These are phyloP conservation scores for Rhopalosiphum nymphaeae DNA, from an alignment of 2,888 invertebrate genomes.

Conservation along the genomic window DNA sequence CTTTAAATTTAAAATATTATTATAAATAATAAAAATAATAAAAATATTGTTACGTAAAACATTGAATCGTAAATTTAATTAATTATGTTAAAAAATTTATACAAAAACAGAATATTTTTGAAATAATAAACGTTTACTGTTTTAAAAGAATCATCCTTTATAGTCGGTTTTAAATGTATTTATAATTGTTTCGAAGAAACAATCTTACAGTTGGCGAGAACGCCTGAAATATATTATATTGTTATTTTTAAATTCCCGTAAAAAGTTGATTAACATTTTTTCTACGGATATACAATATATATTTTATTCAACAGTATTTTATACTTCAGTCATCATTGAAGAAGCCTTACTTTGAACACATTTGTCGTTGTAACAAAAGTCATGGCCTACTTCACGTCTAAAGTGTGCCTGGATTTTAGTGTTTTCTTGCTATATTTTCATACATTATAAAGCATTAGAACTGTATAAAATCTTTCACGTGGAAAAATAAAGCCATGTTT, in stretches of 20 bases:
- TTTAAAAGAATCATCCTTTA: not conserved
- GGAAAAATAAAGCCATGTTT: not conserved
- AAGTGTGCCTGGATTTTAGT: not conserved
- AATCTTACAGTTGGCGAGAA: not conserved
- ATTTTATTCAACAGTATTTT: not conserved
- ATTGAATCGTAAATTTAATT: not conserved
- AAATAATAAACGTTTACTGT: not conserved
- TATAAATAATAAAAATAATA: not conserved
- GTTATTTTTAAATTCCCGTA: not conserved
- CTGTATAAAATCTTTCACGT: not conserved
- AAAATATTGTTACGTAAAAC: not conserved
- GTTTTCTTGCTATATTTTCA: not conserved
- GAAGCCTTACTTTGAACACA: not conserved
- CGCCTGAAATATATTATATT: not conserved
- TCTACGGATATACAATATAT: not conserved
- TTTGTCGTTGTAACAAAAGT: not conserved
- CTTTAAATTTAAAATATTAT: not conserved
- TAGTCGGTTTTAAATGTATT: not conserved
- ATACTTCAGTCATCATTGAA: not conserved
- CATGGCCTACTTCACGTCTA: not conserved
- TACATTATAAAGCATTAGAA: not conserved
- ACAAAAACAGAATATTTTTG: not conserved
- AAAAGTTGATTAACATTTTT: not conserved
- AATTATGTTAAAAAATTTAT: not conserved
- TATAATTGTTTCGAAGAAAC: not conserved